phyloP scores from a whole-genome alignment of 2,113 vertebrate species.

The Coryphaenoides rupestris region DNA sequence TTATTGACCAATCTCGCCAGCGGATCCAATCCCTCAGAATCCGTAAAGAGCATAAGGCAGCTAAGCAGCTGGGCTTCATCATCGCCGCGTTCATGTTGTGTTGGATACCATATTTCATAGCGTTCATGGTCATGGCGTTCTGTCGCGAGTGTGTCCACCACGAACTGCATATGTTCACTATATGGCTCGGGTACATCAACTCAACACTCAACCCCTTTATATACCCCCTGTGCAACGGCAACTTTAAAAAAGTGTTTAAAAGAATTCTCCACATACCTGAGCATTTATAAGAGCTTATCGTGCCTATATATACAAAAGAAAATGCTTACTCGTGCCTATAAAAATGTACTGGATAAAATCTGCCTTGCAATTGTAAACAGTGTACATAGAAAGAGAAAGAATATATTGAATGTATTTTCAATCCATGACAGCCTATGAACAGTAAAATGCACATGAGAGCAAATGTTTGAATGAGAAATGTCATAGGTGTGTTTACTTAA shows the following conservation, averaged over 20 bases:
- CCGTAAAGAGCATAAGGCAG: constrained; percentile 87
- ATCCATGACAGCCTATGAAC: no score
- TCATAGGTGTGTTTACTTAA: no score
- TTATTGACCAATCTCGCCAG: constrained; percentile 74
- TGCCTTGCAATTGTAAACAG: no score
- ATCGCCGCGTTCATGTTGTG: constrained; percentile 90
- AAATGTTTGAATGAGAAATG: no score
- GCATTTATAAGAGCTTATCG: constrained; percentile 21
- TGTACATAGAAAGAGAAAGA: neutral
- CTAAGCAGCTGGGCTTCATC: constrained; percentile 89
- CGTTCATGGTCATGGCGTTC: constrained; percentile 88
- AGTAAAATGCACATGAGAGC: no score
- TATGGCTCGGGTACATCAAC: constrained; percentile 96
- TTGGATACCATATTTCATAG: constrained; percentile 95
- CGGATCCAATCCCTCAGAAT: constrained; percentile 71
- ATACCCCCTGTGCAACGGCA: constrained; percentile 93
- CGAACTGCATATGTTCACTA: constrained; percentile 84
- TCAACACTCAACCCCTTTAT: constrained; percentile 94
- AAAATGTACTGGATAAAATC: neutral
- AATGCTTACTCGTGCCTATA: neutral
- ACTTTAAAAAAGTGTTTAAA: constrained; percentile 92
- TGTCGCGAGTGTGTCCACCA: constrained; percentile 74
- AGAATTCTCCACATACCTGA: constrained; percentile 76
- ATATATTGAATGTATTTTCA: neutral
- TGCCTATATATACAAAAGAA: neutral